A percentile compares a stretch with the other conserved stretches of the same genome.
phyloP scores from a whole-genome alignment of 2,888 invertebrate genomes.

The Drosophila demipolita region DNA sequence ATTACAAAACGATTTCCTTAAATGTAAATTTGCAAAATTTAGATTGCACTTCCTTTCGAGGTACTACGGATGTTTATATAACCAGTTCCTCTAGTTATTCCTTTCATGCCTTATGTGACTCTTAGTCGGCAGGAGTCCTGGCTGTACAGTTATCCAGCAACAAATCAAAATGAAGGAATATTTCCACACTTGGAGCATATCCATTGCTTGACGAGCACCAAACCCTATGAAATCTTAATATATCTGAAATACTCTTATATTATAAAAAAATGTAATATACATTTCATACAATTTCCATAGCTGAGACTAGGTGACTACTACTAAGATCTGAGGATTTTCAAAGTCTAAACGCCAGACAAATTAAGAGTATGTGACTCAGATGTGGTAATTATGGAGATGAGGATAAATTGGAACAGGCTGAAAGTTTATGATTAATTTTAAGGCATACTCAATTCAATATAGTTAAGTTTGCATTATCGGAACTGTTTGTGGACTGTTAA shows the following conservation, averaged over 20 bases:
- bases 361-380: too few relatives aligned
- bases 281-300: too few relatives aligned
- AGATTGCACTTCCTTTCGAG: not conserved
- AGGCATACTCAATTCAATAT: not conserved
- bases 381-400: too few relatives aligned
- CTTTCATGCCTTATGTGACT: not conserved
- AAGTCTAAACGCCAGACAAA: too few relatives aligned
- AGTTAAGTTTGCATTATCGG: not conserved
- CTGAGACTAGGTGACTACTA: too few relatives aligned
- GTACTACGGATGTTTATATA: not conserved
- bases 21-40: not conserved
- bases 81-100: not conserved
- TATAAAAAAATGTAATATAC: too few relatives aligned
- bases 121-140: not conserved
- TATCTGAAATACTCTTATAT: not conserved
- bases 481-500: not conserved
- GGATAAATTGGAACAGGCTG: too few relatives aligned
- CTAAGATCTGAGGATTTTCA: too few relatives aligned
- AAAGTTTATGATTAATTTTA: not conserved
- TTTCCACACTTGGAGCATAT: not conserved
- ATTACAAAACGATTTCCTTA: not conserved
- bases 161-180: not conserved
- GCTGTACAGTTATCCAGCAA: not conserved
- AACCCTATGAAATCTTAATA: not conserved
- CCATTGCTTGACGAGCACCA: too few relatives aligned